Evolutionary conservation across 2,888 invertebrate species (phyloP), one percentile per base, ranked within the genome.

Genomic region (Tachina lurida): DNA sequence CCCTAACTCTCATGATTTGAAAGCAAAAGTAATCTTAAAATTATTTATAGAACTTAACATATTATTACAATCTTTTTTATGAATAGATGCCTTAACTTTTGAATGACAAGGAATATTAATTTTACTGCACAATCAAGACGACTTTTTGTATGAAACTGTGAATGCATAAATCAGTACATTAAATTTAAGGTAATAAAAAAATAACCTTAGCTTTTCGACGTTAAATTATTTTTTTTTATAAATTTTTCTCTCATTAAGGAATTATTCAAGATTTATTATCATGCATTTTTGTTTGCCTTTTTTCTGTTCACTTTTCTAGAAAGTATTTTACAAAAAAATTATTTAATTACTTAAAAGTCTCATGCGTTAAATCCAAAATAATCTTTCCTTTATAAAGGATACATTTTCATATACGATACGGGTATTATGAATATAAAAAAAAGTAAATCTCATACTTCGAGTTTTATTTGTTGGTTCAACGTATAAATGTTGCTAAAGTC

Each of bases 261-360:
- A 41, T 70, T 54, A 43, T 70, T 17, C 31, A 22, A 75, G 31
- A 75, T 65, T 75, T 65, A 54, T 54, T 60, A 31, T 17, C 17
- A 31, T 45, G 19, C 10, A 45, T 3, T 65, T 15, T 15, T 65
- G 4, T 15, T 49, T 22, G 1, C 15, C 22, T 41, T 39, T 41
- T 63, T 41, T 73, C 2, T 13, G 43, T 54, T n/a, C 43, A 76
- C 63, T 76, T 62, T 41, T 2, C 22, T 10, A 22, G 17, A 68
- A 41, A 62, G 13, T 52, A 39, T 79, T 73, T 49, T 43, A n/a
- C 9, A n/a, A 80, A 62, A n/a, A 80, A 62, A 67, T 68, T 56
- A 75, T 76, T 75, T 76, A 76, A 76, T 76, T 76, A 56, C 63
- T n/a, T 41, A 56, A 45, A 76, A 60, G 9, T 74, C 67, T 68